A percentile compares a stretch with the other conserved stretches of the same genome.
Evolutionary conservation across 2,797 vertebrate species (phyloP).

Genomic region (Alauda arvensis): DNA sequence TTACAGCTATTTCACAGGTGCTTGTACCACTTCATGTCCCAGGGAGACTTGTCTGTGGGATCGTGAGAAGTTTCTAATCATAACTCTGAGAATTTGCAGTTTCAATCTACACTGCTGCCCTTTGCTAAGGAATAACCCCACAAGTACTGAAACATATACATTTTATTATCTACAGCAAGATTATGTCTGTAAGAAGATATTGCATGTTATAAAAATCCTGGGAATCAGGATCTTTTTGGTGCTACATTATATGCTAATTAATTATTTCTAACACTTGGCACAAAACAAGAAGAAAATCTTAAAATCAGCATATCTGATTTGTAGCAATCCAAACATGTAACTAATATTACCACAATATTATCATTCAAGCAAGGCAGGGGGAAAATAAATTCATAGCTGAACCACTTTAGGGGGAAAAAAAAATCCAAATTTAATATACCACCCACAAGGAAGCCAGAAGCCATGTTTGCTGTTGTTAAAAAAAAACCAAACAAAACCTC

Average conservation of each 20-base stretch:
- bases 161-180: not conserved
- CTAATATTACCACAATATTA: conserved; percentile 16
- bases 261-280: not conserved
- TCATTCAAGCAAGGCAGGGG: not conserved
- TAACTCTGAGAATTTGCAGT: not conserved
- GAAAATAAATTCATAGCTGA: conserved; percentile 20
- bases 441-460: conserved; percentile 26
- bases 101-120: not conserved
- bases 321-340: conserved; percentile 8
- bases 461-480: conserved; percentile 1
- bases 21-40: not conserved
- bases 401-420: not conserved
- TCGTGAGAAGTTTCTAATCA: not conserved
- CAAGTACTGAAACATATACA: not conserved
- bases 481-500: not conserved
- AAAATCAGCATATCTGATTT: conserved; percentile 9
- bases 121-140: not conserved
- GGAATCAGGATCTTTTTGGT: not conserved
- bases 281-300: not conserved
- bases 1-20: not conserved
- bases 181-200: not conserved
- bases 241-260: not conserved
- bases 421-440: not conserved
- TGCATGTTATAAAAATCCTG: not conserved
- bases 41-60: not conserved